These are phyloP conservation scores for Andricus quercusramuli DNA, from an alignment of 2,888 invertebrate species.

Conservation along the genomic window DNA sequence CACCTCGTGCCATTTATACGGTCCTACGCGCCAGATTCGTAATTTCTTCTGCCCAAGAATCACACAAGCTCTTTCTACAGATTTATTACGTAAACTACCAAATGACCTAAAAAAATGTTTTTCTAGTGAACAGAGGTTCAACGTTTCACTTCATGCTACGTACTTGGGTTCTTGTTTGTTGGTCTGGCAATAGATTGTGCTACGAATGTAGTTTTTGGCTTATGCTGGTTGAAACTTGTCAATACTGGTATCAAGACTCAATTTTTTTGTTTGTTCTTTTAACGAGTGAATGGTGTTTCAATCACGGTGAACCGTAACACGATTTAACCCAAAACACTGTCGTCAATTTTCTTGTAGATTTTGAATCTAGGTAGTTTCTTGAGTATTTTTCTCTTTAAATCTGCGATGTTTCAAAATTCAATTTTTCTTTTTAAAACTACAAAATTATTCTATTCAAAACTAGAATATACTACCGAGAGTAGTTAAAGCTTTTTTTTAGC, in stretches of 20 bases:
- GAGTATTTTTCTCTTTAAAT: too few relatives aligned
- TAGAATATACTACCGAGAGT: too few relatives aligned
- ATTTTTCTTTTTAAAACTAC: too few relatives aligned
- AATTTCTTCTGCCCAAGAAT: background rate
- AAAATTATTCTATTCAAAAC: too few relatives aligned
- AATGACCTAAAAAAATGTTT: constrained; percentile 4
- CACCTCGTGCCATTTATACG: constrained; percentile 1
- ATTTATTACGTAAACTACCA: constrained; percentile 18
- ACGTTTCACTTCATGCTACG: background rate
- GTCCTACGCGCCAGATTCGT: constrained; percentile 29
- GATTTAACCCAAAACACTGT: too few relatives aligned
- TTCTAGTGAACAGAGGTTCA: background rate
- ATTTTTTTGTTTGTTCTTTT: background rate
- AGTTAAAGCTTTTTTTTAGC: too few relatives aligned
- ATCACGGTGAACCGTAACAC: too few relatives aligned
- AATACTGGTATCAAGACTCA: background rate
- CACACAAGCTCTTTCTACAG: background rate
- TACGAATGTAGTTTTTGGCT: background rate
- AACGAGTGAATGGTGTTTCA: too few relatives aligned
- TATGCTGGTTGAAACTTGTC: background rate
- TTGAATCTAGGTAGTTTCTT: too few relatives aligned
- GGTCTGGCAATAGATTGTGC: background rate
- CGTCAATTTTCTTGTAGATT: too few relatives aligned
- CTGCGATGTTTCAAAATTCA: too few relatives aligned
- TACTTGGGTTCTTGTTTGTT: background rate